These are phyloP conservation scores for Mesopsocus fuscifrons DNA, from an alignment of 2,888 invertebrate species.

Conservation along the genomic window DNA sequence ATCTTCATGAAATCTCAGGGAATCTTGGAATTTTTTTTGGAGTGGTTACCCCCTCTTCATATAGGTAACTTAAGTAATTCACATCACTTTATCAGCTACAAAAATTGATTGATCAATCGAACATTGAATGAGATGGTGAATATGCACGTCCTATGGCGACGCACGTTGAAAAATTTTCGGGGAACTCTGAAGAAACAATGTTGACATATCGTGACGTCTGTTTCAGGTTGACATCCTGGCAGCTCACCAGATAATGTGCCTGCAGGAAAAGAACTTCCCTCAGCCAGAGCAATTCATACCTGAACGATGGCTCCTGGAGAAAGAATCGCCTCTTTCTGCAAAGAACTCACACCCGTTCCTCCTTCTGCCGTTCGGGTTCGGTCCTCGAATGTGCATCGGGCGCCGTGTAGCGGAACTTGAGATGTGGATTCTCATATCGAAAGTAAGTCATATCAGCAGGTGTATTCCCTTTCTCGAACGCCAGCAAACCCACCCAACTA, in stretches of 20 bases:
- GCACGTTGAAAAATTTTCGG: background rate
- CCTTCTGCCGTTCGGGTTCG: constrained; percentile 3
- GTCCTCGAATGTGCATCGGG: constrained; percentile 1
- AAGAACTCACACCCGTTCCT: background rate
- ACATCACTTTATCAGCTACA: too few relatives aligned
- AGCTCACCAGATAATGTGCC: background rate
- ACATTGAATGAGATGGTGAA: background rate
- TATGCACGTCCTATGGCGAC: background rate
- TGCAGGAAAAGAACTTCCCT: background rate
- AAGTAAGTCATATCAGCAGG: background rate
- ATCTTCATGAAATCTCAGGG: too few relatives aligned
- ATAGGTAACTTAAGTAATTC: too few relatives aligned
- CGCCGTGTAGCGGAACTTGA: constrained; percentile 1
- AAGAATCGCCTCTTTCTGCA: background rate
- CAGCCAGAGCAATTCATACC: background rate
- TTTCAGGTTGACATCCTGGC: background rate
- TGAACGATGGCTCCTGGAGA: background rate
- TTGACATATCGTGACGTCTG: too few relatives aligned
- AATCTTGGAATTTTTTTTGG: too few relatives aligned
- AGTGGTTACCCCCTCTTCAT: too few relatives aligned
- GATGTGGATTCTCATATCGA: background rate
- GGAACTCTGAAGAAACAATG: too few relatives aligned
- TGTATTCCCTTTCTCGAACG: too few relatives aligned
- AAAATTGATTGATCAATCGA: too few relatives aligned
- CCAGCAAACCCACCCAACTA: too few relatives aligned